phyloP scores from a whole-genome alignment of 2,797 vertebrate species.

The Orestias chungarensis region DNA sequence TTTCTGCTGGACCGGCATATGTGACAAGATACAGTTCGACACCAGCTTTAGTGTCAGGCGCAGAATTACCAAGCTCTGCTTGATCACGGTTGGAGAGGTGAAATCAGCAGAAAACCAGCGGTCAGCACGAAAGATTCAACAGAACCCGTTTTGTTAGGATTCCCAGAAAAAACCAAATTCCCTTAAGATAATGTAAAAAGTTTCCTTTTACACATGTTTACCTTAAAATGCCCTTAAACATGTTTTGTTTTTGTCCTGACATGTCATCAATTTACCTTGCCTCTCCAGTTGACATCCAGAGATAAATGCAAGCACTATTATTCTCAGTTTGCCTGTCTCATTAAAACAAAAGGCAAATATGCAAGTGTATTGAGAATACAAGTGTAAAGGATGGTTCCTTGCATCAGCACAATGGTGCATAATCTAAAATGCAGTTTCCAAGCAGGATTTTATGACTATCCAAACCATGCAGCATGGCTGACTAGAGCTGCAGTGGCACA shows the following conservation, averaged over 20 bases:
- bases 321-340: neutral
- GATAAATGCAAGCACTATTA: too few relatives aligned
- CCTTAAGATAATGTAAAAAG: neutral
- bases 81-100: slow-evolving; percentile 26
- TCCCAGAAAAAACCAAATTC: neutral
- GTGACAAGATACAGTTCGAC: neutral
- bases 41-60: slow-evolving; percentile 7
- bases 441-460: neutral
- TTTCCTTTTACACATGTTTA: too few relatives aligned
- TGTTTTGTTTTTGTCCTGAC: too few relatives aligned
- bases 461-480: neutral
- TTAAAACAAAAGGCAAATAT: neutral
- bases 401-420: too few relatives aligned
- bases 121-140: slow-evolving; percentile 48
- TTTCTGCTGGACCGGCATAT: neutral
- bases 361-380: too few relatives aligned
- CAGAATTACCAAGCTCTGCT: slow-evolving; percentile 7
- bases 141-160: slow-evolving; percentile 6
- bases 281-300: too few relatives aligned
- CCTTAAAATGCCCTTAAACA: too few relatives aligned
- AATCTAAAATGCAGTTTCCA: slow-evolving; percentile 1
- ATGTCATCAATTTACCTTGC: too few relatives aligned
- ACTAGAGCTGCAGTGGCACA: neutral
- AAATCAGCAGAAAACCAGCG: slow-evolving; percentile 50
- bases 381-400: neutral